Conservation (phyloP, 2,888 invertebrate species). For the Podotricha telesiphe region DNA sequence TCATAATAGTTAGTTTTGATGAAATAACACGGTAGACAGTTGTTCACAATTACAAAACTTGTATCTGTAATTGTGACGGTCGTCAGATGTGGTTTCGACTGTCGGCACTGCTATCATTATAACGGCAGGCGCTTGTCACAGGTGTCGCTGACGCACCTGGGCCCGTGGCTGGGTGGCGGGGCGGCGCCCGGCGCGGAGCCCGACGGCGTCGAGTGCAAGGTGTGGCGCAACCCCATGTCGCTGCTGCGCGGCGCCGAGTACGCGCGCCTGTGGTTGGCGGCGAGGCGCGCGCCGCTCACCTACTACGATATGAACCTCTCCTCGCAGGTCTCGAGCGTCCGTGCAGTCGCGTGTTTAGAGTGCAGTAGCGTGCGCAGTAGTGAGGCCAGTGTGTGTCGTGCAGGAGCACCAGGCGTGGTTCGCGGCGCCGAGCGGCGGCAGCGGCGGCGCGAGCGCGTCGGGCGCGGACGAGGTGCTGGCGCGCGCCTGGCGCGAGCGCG, state of each 20-base stretch:
- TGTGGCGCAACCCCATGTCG: constrained; percentile 97
- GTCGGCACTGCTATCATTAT: too few relatives aligned
- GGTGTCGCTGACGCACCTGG: constrained; percentile 96
- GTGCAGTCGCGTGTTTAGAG: too few relatives aligned
- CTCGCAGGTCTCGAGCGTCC: too few relatives aligned
- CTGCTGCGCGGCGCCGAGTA: constrained; percentile 98
- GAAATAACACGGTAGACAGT: too few relatives aligned
- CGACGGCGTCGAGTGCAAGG: constrained; percentile 93
- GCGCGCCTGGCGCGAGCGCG: constrained; percentile 97
- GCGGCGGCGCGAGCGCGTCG: too few relatives aligned
- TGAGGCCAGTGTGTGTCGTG: too few relatives aligned
- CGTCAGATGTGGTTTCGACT: too few relatives aligned
- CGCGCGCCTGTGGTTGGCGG: constrained; percentile 95
- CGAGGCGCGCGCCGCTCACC: constrained; percentile 96
- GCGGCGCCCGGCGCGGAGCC: constrained; percentile 90
- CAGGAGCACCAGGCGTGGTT: constrained; percentile 91
- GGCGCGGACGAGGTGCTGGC: constrained; percentile 86
- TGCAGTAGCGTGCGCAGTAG: too few relatives aligned
- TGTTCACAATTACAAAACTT: too few relatives aligned
- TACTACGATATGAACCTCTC: constrained; percentile 99
- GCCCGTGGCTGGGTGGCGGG: constrained; percentile 94
- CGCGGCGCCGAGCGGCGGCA: constrained; percentile 51
- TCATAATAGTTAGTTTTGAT: too few relatives aligned
- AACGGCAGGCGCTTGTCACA: constrained; percentile 21
- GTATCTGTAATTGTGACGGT: too few relatives aligned